phyloP scores from a whole-genome alignment of 2,888 invertebrate species.

The Flexamia atlantica region DNA sequence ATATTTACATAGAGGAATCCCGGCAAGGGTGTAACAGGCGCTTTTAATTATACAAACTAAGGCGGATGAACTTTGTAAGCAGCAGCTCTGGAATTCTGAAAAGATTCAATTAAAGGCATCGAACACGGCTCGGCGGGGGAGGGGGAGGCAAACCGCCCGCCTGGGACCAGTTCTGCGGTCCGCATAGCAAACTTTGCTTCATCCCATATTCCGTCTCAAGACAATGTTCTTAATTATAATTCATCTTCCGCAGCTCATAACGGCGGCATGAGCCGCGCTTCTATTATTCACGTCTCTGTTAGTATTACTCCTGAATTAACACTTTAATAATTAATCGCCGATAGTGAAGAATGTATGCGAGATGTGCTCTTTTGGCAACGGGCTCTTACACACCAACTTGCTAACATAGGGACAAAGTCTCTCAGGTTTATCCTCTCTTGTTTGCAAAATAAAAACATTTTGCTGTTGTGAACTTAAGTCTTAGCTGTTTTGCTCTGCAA shows the following conservation, averaged over 20 bases:
- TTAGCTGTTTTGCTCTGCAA: no score
- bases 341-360: background rate
- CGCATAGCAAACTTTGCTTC: conserved; percentile 63
- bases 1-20: conserved; percentile 56
- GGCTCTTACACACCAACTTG: background rate
- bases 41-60: conserved; percentile 58
- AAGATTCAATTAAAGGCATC: conserved; percentile 68
- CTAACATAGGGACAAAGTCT: background rate
- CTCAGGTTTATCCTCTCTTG: background rate
- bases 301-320: conserved; percentile 28
- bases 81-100: conserved; percentile 65
- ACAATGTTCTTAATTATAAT: conserved; percentile 66
- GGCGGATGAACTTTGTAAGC: conserved; percentile 56
- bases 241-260: conserved; percentile 58
- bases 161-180: conserved; percentile 64
- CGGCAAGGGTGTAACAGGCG: conserved; percentile 41
- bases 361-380: background rate
- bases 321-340: conserved; percentile 32
- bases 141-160: conserved; percentile 62
- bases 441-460: background rate
- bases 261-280: conserved; percentile 36
- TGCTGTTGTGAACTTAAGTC: no score
- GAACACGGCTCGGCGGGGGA: conserved; percentile 60
- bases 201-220: conserved; percentile 64
- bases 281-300: conserved; percentile 42